These are phyloP conservation scores for Sminthurides bifidus DNA, from an alignment of 1,140 invertebrate species.

Conservation along the genomic window DNA sequence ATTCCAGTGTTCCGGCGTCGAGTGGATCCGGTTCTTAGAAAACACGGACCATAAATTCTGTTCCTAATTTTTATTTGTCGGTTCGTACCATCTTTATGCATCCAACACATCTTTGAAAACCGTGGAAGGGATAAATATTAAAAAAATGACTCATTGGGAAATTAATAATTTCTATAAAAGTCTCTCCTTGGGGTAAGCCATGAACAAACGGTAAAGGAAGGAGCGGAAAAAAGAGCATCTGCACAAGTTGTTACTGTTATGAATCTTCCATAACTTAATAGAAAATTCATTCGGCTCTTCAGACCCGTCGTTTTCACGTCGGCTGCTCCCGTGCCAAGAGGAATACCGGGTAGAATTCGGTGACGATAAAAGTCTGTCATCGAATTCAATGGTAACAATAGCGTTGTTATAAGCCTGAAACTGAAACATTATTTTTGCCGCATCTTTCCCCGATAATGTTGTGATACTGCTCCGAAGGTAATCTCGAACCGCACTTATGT, in stretches of 20 bases:
- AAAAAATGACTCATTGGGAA: constrained; percentile 28
- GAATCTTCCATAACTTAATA: neutral
- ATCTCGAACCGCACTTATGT: too few relatives aligned
- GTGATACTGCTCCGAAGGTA: too few relatives aligned
- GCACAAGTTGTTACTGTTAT: neutral
- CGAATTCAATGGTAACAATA: too few relatives aligned
- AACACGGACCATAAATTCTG: constrained; percentile 24
- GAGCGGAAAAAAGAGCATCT: neutral
- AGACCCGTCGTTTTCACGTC: constrained; percentile 21
- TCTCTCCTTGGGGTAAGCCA: neutral
- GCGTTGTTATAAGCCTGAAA: too few relatives aligned
- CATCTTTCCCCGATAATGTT: too few relatives aligned
- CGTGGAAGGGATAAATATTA: constrained; percentile 25
- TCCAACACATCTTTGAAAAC: neutral
- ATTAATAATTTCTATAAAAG: constrained; percentile 24
- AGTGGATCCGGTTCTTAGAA: neutral
- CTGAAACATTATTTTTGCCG: too few relatives aligned
- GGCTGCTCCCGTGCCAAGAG: neutral
- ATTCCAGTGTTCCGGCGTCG: neutral
- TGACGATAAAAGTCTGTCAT: too few relatives aligned
- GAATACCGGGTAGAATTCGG: too few relatives aligned
- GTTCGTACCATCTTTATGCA: neutral
- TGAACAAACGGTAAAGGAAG: neutral
- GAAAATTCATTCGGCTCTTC: constrained; percentile 14
- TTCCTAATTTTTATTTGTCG: constrained; percentile 28